Evolutionary conservation across 2,888 invertebrate species (phyloP).

Genomic region (Strigamia crassipes): DNA sequence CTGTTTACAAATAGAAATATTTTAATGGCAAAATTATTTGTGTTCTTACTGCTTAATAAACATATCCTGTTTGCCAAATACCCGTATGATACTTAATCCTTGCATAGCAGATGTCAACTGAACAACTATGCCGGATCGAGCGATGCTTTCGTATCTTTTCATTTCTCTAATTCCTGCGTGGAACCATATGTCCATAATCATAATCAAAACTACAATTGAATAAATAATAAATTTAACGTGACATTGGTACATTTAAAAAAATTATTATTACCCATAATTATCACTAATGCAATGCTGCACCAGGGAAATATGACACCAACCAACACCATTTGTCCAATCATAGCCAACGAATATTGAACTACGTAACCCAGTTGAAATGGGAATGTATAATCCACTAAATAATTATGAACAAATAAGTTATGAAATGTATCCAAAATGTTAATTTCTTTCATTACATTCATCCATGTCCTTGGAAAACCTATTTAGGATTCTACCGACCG

Average conservation of each 20-base stretch:
- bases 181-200: constrained; percentile 54
- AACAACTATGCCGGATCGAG: constrained; percentile 63
- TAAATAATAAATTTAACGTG: too few relatives aligned
- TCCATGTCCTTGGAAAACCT: constrained; percentile 62
- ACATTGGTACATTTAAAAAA: neutral
- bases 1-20: too few relatives aligned
- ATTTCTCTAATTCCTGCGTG: constrained; percentile 56
- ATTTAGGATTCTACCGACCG: constrained; percentile 60
- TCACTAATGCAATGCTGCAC: constrained; percentile 47
- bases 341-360: constrained; percentile 14
- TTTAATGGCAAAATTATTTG: too few relatives aligned
- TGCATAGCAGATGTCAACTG: constrained; percentile 63
- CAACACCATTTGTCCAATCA: constrained; percentile 63
- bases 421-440: too few relatives aligned
- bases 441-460: constrained; percentile 56
- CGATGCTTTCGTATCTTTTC: constrained; percentile 61
- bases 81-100: constrained; percentile 63
- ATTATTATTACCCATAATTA: constrained; percentile 46
- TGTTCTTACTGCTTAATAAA: constrained; percentile 56
- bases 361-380: constrained; percentile 44
- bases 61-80: constrained; percentile 59
- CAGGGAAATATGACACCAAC: constrained; percentile 81
- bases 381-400: constrained; percentile 43
- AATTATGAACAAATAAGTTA: neutral
- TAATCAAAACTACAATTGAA: constrained; percentile 59